Conservation (phyloP, 2,888 invertebrate species). For the Abrostola triplasia region DNA sequence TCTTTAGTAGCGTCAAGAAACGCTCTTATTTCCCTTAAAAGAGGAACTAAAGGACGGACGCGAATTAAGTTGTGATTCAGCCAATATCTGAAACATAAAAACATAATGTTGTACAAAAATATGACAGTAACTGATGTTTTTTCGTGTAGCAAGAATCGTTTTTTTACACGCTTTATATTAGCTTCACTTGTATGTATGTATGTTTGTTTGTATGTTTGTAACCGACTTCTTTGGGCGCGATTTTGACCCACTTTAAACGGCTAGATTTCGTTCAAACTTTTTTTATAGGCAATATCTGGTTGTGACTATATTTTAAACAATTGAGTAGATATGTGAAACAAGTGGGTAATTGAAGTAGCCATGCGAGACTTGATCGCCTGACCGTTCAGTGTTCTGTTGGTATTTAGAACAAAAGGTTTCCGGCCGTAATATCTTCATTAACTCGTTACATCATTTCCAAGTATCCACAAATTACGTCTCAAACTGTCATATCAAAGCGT, state of each 20-base stretch:
- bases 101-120: conserved; percentile 1
- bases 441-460: conserved; percentile 32
- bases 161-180: no score
- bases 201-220: no score
- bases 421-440: conserved; percentile 19
- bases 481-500: conserved; percentile 11
- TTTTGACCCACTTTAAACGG: no score
- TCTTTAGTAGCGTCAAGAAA: conserved; percentile 92
- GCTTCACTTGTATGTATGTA: no score
- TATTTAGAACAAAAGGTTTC: conserved; percentile 44
- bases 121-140: conserved; percentile 5
- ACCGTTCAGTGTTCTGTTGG: conserved; percentile 27
- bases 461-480: conserved; percentile 24
- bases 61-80: conserved; percentile 92
- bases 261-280: no score
- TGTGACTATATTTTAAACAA: no score
- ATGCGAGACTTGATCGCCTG: conserved; percentile 54
- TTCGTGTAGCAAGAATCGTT: no score
- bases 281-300: no score
- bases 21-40: conserved; percentile 91
- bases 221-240: no score
- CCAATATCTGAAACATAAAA: conserved; percentile 88
- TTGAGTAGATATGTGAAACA: conserved; percentile 18
- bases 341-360: conserved; percentile 54
- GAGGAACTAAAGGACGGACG: conserved; percentile 90